Evolutionary conservation across 2,797 vertebrate genomes (phyloP).

Genomic region (Cetoscarus ocellatus): DNA sequence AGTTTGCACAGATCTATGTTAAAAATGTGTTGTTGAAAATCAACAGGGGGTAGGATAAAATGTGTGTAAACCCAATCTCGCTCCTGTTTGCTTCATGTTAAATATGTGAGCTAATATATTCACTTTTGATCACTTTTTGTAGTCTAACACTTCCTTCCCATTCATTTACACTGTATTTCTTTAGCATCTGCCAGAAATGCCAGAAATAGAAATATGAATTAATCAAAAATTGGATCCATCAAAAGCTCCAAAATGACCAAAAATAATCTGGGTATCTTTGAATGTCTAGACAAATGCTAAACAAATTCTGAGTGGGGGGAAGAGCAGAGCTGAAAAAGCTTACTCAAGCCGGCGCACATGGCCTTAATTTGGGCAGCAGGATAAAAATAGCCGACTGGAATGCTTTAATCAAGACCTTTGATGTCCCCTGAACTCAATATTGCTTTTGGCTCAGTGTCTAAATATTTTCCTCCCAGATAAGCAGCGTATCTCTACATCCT

Average conservation of each 20-base stretch:
- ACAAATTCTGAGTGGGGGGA: slow-evolving; percentile 40
- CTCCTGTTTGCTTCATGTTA: no score
- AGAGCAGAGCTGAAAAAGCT: slow-evolving; percentile 15
- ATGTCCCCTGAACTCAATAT: slow-evolving; percentile 68
- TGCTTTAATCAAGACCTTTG: slow-evolving; percentile 84
- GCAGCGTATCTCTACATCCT: slow-evolving; percentile 63
- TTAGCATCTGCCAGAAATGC: no score
- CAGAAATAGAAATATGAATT: no score
- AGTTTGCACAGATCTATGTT: no score
- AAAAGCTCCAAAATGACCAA: slow-evolving; percentile 7
- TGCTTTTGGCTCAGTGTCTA: slow-evolving; percentile 77
- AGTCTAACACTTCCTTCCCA: no score
- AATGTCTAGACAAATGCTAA: slow-evolving; percentile 65
- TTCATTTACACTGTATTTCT: no score
- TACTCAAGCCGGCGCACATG: slow-evolving; percentile 57
- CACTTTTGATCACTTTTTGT: no score
- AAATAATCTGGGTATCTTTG: slow-evolving; percentile 21
- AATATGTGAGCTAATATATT: no score
- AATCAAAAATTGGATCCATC: no score
- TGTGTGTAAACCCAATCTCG: no score
- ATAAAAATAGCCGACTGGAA: slow-evolving; percentile 81
- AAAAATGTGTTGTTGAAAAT: no score
- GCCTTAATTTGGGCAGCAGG: slow-evolving; percentile 65
- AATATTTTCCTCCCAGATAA: slow-evolving; percentile 78
- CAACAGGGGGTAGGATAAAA: no score